These are phyloP conservation scores for Phyllostomus discolor DNA, from an alignment of 2,113 vertebrate species.

Conservation along the genomic window DNA sequence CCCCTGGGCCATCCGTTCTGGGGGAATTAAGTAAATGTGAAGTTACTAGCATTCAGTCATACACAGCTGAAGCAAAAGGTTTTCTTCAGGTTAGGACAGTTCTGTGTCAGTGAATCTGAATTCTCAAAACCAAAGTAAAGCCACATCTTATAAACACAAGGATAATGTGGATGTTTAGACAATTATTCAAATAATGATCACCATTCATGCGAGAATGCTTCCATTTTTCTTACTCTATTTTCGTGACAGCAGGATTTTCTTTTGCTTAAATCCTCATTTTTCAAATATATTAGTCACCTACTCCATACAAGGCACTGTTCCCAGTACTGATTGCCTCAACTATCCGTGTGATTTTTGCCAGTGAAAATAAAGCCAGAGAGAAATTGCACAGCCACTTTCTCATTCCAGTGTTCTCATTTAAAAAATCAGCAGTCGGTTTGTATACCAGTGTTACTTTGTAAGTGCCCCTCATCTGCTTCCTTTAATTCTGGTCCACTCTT, in stretches of 20 bases:
- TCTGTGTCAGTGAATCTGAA: not conserved
- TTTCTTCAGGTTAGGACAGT: not conserved
- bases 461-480: constrained; percentile 39
- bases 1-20: not conserved
- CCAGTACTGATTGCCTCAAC: not conserved
- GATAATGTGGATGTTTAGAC: not conserved
- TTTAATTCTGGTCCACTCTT: constrained; percentile 62
- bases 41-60: not conserved
- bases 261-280: not conserved
- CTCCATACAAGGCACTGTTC: not conserved
- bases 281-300: not conserved
- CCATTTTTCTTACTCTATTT: not conserved
- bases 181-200: not conserved
- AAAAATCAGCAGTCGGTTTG: constrained; percentile 59
- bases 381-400: constrained; percentile 4
- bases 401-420: constrained; percentile 32
- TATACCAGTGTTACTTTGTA: constrained; percentile 61
- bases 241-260: not conserved
- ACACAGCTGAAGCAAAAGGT: not conserved
- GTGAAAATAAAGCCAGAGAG: constrained; percentile 33
- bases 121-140: not conserved
- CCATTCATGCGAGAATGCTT: not conserved
- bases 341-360: constrained; percentile 27
- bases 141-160: not conserved
- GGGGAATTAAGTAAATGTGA: not conserved